phyloP scores from a whole-genome alignment of 2,113 vertebrate genomes.

The Arenaria interpres region DNA sequence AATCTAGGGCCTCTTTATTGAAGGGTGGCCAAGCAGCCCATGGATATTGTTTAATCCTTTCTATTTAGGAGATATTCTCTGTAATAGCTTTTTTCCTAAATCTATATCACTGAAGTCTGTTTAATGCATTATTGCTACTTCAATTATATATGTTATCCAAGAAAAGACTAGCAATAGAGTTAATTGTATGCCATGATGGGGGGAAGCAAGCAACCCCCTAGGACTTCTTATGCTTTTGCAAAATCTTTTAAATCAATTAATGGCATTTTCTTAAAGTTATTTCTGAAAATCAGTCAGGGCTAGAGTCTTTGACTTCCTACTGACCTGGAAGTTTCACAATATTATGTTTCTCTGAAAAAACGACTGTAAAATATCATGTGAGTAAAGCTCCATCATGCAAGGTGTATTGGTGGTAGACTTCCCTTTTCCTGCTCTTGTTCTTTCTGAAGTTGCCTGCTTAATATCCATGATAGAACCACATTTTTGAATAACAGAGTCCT shows the following conservation, averaged over 20 bases:
- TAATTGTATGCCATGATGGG: background rate
- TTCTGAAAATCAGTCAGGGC: background rate
- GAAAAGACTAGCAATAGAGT: background rate
- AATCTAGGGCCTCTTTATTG: background rate
- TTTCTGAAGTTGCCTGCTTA: background rate
- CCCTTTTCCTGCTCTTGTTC: background rate
- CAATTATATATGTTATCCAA: background rate
- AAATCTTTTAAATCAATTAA: background rate
- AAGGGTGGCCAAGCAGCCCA: background rate
- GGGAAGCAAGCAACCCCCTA: background rate
- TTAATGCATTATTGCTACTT: background rate
- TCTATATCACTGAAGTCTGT: background rate
- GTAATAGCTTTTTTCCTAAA: background rate
- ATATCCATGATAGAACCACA: background rate
- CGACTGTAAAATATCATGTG: background rate
- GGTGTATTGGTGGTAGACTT: background rate
- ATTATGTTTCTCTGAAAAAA: background rate
- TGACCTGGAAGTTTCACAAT: background rate
- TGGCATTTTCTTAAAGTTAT: background rate
- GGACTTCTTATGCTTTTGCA: background rate
- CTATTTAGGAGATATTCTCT: background rate
- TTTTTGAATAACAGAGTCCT: background rate
- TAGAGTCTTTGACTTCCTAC: background rate
- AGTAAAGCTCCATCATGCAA: background rate
- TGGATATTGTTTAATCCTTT: background rate